Evolutionary conservation across 2,113 vertebrate genomes (phyloP).

Genomic region (Chinchilla lanigera): DNA sequence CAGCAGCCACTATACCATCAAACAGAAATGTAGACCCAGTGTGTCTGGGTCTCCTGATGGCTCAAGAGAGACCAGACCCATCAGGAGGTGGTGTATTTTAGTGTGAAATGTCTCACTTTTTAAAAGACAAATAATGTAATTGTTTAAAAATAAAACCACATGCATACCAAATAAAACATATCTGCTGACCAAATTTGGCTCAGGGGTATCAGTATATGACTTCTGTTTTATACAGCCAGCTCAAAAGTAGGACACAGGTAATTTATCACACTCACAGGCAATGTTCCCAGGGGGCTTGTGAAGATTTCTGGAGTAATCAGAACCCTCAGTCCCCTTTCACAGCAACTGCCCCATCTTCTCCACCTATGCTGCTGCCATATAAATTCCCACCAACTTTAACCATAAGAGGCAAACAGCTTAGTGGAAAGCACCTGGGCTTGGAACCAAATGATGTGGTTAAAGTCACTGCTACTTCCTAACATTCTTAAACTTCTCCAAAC

Average conservation of each 20-base stretch:
- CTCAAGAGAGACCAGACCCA: background rate
- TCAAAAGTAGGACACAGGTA: constrained; percentile 60
- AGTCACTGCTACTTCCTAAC: background rate
- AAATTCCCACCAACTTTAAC: background rate
- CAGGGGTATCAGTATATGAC: background rate
- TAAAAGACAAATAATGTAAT: constrained; percentile 34
- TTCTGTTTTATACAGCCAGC: constrained; percentile 50
- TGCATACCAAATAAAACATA: constrained; percentile 46
- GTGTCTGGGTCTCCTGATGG: background rate
- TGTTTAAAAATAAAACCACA: constrained; percentile 16
- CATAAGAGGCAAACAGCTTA: background rate
- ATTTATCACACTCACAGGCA: constrained; percentile 64
- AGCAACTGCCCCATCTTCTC: background rate
- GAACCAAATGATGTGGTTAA: background rate
- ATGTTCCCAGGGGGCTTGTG: background rate
- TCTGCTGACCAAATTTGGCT: constrained; percentile 43
- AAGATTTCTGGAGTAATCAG: constrained; percentile 45
- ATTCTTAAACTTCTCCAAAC: background rate
- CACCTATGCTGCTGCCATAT: background rate
- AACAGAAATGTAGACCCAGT: background rate
- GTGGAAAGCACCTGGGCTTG: background rate
- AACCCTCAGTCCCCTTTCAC: background rate
- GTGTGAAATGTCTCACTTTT: constrained; percentile 36
- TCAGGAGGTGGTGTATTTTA: background rate
- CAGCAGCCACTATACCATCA: background rate